Conservation (phyloP, 2,888 invertebrate genomes). For the Cosmia pyralina region DNA sequence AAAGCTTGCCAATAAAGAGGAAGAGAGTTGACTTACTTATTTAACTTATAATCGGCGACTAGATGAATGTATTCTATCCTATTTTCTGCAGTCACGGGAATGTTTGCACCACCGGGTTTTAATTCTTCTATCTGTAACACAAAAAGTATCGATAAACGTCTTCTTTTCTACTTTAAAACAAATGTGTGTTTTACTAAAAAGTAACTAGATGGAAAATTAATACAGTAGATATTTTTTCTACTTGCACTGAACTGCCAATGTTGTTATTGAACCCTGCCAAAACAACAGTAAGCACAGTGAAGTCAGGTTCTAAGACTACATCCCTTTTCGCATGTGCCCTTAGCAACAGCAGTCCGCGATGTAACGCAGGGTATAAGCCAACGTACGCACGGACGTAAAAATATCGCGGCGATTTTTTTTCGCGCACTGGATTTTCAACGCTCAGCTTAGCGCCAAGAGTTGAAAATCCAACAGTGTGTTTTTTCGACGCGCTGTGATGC, state of each 20-base stretch:
- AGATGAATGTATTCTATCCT: conserved; percentile 98
- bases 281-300: conserved; percentile 97
- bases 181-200: not conserved
- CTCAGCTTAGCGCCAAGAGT: no score
- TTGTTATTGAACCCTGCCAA: conserved; percentile 89
- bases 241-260: not conserved
- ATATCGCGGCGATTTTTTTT: no score
- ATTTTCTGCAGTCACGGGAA: conserved; percentile 97
- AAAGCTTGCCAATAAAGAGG: not conserved
- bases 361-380: conserved; percentile 95
- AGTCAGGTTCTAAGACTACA: conserved; percentile 96
- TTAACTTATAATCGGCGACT: conserved; percentile 98
- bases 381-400: no score
- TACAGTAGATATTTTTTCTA: not conserved
- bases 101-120: conserved; percentile 96
- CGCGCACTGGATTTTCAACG: no score
- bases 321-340: conserved; percentile 95
- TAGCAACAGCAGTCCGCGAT: conserved; percentile 95
- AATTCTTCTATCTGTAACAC: conserved; percentile 94
- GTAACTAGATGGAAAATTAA: no score
- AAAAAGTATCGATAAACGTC: not conserved
- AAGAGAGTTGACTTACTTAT: conserved; percentile 87
- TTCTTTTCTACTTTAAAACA: no score
- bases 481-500: no score
- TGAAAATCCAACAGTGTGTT: no score